Conservation (phyloP, 2,888 invertebrate genomes). For the Athetis lepigone region DNA sequence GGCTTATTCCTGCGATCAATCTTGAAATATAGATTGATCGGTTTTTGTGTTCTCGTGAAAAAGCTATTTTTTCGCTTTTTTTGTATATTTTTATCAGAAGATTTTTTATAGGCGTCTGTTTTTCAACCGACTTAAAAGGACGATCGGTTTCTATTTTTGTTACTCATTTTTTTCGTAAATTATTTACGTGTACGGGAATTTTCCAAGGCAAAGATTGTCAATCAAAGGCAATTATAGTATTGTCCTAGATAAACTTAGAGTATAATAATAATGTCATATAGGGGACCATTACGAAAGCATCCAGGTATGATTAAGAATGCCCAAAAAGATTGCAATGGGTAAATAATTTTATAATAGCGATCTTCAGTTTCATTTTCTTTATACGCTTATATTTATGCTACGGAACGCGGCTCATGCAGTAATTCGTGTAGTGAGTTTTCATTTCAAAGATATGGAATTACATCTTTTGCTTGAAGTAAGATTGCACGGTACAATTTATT, state of each 20-base stretch:
- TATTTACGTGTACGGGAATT: too few relatives aligned
- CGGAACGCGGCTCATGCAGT: not conserved
- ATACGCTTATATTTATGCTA: not conserved
- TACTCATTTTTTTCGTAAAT: too few relatives aligned
- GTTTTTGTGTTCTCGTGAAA: conserved; percentile 54
- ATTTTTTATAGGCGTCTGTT: conserved; percentile 16
- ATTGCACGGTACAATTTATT: conserved; percentile 30
- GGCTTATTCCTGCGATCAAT: conserved; percentile 67
- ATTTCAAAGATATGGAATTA: conserved; percentile 15
- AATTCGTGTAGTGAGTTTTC: conserved; percentile 6
- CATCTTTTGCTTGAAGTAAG: conserved; percentile 26
- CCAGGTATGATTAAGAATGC: too few relatives aligned
- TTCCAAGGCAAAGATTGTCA: too few relatives aligned
- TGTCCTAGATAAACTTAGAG: too few relatives aligned
- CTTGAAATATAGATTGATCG: conserved; percentile 76
- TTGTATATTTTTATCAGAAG: conserved; percentile 34
- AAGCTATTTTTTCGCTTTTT: conserved; percentile 27
- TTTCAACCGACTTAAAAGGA: too few relatives aligned
- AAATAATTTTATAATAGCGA: too few relatives aligned
- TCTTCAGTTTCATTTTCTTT: not conserved
- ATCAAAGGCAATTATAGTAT: too few relatives aligned
- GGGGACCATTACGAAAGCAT: too few relatives aligned
- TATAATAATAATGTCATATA: too few relatives aligned
- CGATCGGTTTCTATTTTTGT: too few relatives aligned
- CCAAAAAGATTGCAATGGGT: too few relatives aligned